A percentile compares a stretch with the other conserved stretches of the same genome.
Conservation (phyloP, 2,113 vertebrate genomes). For the Rhipidura dahli region DNA sequence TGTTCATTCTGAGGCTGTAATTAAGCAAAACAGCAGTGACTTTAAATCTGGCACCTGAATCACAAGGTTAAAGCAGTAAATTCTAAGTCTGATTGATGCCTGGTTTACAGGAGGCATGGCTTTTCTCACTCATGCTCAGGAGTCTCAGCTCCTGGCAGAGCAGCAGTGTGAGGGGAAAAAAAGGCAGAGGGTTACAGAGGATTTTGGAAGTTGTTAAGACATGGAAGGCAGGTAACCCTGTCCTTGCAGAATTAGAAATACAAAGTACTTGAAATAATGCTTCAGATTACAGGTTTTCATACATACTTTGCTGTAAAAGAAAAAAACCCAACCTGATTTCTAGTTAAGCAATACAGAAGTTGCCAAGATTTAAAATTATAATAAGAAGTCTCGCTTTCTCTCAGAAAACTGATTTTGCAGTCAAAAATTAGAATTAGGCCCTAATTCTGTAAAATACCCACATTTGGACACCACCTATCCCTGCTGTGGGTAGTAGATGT, state of each 20-base stretch:
- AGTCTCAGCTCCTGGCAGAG: background rate
- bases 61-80: slow-evolving; percentile 39
- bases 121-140: background rate
- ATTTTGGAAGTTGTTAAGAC: background rate
- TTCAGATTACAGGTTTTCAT: background rate
- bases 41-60: slow-evolving; percentile 51
- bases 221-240: background rate
- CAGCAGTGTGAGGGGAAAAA: background rate
- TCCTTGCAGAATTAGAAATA: background rate
- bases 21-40: slow-evolving; percentile 26
- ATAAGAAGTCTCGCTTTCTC: background rate
- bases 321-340: background rate
- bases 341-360: background rate
- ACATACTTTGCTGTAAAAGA: background rate
- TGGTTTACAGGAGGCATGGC: slow-evolving; percentile 4
- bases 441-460: background rate
- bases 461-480: rapidly evolving
- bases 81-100: slow-evolving; percentile 1
- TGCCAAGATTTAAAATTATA: background rate
- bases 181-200: background rate
- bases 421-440: background rate
- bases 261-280: background rate
- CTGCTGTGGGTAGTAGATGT: background rate
- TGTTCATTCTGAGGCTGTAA: slow-evolving; percentile 35
- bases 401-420: background rate